Conservation (phyloP, 2,888 invertebrate species). For the Harpalus rufipes region DNA sequence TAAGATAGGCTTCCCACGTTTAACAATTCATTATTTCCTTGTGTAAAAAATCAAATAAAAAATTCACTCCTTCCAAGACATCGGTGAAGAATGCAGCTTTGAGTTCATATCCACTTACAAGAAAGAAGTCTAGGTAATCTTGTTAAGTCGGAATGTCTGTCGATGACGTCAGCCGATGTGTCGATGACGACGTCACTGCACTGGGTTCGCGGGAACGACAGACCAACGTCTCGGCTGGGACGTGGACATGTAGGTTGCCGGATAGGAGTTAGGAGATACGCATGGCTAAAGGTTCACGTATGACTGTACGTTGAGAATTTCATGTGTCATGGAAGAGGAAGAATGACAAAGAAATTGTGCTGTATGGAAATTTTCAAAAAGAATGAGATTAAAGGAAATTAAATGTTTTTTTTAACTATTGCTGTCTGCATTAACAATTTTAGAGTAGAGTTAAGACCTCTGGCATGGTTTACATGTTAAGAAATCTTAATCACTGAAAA, state of each 20-base stretch:
- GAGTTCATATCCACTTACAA: slow-evolving; percentile 60
- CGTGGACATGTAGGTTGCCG: not conserved
- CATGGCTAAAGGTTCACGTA: not conserved
- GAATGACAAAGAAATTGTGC: not conserved
- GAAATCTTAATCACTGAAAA: too few relatives aligned
- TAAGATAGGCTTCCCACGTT: not conserved
- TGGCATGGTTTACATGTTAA: too few relatives aligned
- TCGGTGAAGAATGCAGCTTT: slow-evolving; percentile 48
- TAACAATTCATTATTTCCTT: not conserved
- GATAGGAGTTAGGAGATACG: slow-evolving; percentile 21
- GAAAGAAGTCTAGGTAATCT: slow-evolving; percentile 61
- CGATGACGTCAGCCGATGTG: slow-evolving; percentile 53
- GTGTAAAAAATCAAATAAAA: not conserved
- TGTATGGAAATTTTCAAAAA: not conserved
- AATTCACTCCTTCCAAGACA: not conserved
- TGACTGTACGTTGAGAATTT: not conserved
- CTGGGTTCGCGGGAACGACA: not conserved
- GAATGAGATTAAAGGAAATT: not conserved
- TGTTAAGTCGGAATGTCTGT: slow-evolving; percentile 60
- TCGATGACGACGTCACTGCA: slow-evolving; percentile 49
- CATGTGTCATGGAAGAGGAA: not conserved
- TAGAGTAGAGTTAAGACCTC: too few relatives aligned
- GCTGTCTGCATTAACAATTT: too few relatives aligned
- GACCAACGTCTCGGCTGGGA: not conserved
- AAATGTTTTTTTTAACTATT: too few relatives aligned